Percentiles rank a stretch among this genome's conserved stretches.
Conservation (phyloP, 2,797 vertebrate species). For the Enteromius afrohamiltoni region DNA sequence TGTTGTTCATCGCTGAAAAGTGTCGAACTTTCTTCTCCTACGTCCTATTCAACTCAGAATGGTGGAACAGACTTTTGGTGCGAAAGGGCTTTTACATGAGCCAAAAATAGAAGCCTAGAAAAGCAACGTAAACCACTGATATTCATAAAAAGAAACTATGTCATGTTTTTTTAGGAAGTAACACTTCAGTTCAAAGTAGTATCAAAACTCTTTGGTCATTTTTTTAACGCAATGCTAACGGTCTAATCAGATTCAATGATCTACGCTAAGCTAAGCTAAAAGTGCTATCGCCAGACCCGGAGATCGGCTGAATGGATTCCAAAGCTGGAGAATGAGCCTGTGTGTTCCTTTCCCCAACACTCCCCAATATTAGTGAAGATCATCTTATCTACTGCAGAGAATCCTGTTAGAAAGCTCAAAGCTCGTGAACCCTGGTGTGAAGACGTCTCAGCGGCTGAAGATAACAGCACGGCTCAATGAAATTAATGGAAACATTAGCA, state of each 20-base stretch:
- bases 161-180: neutral
- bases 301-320: too few species aligned
- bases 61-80: neutral
- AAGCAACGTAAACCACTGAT: neutral
- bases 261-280: too few species aligned
- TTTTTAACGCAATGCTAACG: too few species aligned
- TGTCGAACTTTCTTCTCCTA: too few species aligned
- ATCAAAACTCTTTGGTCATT: too few species aligned
- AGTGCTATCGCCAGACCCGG: too few species aligned
- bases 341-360: neutral
- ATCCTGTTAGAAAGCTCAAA: neutral
- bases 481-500: slow-evolving; percentile 28
- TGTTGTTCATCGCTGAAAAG: too few species aligned
- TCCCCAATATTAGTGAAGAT: neutral
- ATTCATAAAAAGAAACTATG: neutral
- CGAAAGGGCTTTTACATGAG: neutral
- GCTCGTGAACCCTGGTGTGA: neutral
- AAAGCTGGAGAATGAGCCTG: too few species aligned
- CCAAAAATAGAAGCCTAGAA: neutral
- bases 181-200: too few species aligned
- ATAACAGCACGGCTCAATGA: slow-evolving; percentile 17
- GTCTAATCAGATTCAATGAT: too few species aligned
- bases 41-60: neutral
- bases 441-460: neutral
- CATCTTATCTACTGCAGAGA: neutral